These are phyloP conservation scores for Pyrrhia umbra DNA, from an alignment of 2,888 invertebrate species.

Conservation along the genomic window DNA sequence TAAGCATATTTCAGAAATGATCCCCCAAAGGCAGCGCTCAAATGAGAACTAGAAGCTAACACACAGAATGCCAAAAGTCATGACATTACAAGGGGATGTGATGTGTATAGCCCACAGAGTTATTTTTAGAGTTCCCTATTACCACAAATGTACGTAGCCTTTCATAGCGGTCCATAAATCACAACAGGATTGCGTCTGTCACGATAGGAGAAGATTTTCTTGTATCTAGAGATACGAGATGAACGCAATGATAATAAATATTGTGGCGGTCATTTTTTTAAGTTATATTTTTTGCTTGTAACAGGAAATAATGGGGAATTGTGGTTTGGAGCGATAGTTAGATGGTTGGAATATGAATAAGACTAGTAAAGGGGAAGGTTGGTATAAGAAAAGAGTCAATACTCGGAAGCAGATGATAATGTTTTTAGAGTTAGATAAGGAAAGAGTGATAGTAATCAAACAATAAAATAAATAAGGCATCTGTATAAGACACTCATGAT, in stretches of 20 bases:
- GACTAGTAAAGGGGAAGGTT: no score
- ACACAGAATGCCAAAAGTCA: slow-evolving; percentile 44
- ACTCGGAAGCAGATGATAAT: no score
- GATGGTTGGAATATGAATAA: not conserved
- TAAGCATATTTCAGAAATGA: slow-evolving; percentile 3
- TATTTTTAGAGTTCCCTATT: slow-evolving; percentile 49
- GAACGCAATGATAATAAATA: slow-evolving; percentile 30
- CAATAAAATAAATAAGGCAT: no score
- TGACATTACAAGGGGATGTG: slow-evolving; percentile 30
- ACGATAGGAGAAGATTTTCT: slow-evolving; percentile 18
- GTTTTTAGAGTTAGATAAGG: no score
- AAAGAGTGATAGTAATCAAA: no score
- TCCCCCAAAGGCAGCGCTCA: slow-evolving; percentile 2
- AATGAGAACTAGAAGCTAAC: slow-evolving; percentile 22
- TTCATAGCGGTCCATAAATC: slow-evolving; percentile 34
- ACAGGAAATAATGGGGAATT: not conserved
- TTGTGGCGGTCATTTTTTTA: not conserved
- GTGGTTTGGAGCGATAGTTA: no score
- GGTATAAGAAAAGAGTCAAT: no score
- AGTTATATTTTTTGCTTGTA: not conserved
- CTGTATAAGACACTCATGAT: no score
- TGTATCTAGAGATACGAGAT: slow-evolving; percentile 11
- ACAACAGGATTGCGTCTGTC: slow-evolving; percentile 16
- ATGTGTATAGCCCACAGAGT: not conserved
- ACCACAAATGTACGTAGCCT: slow-evolving; percentile 19